These are phyloP conservation scores for Palythoa grandiflora DNA, from an alignment of 92 coral and sea anemone species.

Conservation along the genomic window DNA sequence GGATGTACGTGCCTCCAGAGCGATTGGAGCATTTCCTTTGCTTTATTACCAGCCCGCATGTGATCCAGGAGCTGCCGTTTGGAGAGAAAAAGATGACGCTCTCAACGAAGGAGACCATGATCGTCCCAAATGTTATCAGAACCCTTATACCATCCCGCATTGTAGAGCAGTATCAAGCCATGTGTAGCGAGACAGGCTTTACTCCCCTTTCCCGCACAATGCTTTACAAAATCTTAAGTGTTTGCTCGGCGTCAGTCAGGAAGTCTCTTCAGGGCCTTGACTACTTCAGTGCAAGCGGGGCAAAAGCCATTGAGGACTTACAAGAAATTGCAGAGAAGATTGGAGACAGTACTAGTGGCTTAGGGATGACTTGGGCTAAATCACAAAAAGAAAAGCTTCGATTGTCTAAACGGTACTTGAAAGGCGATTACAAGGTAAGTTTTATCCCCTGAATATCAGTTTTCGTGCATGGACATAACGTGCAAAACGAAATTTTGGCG, in stretches of 20 bases:
- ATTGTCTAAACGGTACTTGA: conserved; percentile 61
- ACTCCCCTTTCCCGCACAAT: conserved; percentile 58
- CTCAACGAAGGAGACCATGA: conserved; percentile 66
- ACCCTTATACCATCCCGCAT: conserved; percentile 62
- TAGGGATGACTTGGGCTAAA: conserved; percentile 75
- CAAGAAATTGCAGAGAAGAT: conserved; percentile 51
- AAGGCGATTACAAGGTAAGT: conserved; percentile 53
- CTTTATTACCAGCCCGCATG: conserved; percentile 61
- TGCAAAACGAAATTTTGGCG: neutral
- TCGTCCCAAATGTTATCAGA: conserved; percentile 62
- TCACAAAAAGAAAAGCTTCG: conserved; percentile 59
- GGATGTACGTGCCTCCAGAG: conserved; percentile 59
- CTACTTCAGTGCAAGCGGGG: conserved; percentile 61
- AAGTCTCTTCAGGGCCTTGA: conserved; percentile 67
- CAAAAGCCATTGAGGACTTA: conserved; percentile 67
- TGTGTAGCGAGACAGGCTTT: conserved; percentile 56
- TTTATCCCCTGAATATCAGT: neutral
- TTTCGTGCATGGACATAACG: neutral
- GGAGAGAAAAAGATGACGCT: conserved; percentile 58
- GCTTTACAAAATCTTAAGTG: conserved; percentile 45
- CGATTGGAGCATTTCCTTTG: conserved; percentile 64
- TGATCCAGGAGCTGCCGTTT: conserved; percentile 72
- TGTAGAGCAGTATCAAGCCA: conserved; percentile 60
- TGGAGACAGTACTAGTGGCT: conserved; percentile 53
- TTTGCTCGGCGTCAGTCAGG: conserved; percentile 61